Percentiles rank a stretch among this genome's conserved stretches.
Evolutionary conservation across 2,113 vertebrate genomes (phyloP).

Genomic region (Sander vitreus): DNA sequence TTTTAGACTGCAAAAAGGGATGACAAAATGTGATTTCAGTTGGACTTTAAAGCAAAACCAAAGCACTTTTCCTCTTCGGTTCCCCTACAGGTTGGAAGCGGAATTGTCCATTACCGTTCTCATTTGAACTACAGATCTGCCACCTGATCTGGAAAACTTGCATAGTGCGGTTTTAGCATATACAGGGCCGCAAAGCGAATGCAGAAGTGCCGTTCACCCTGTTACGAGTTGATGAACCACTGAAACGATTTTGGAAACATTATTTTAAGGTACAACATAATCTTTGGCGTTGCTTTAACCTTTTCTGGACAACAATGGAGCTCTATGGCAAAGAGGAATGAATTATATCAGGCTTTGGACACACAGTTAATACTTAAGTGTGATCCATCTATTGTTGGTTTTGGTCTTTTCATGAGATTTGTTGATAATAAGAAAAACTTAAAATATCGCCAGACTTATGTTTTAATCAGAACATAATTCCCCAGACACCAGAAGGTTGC

Average conservation of each 20-base stretch:
- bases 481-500: not conserved
- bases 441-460: not conserved
- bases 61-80: no score
- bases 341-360: not conserved
- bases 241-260: no score
- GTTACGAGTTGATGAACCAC: no score
- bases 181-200: no score
- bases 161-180: no score
- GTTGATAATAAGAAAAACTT: not conserved
- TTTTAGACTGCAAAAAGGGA: not conserved
- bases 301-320: not conserved
- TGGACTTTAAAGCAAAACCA: not conserved
- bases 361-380: not conserved
- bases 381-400: not conserved
- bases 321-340: not conserved
- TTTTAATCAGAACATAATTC: not conserved
- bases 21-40: not conserved
- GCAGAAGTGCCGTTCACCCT: no score
- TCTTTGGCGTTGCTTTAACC: not conserved
- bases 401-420: not conserved
- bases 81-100: no score
- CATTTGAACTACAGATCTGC: no score
- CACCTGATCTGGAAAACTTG: no score
- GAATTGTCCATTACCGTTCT: no score
- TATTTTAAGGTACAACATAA: no score